phyloP scores from a whole-genome alignment of 1,140 invertebrate species.

The Delia radicum region DNA sequence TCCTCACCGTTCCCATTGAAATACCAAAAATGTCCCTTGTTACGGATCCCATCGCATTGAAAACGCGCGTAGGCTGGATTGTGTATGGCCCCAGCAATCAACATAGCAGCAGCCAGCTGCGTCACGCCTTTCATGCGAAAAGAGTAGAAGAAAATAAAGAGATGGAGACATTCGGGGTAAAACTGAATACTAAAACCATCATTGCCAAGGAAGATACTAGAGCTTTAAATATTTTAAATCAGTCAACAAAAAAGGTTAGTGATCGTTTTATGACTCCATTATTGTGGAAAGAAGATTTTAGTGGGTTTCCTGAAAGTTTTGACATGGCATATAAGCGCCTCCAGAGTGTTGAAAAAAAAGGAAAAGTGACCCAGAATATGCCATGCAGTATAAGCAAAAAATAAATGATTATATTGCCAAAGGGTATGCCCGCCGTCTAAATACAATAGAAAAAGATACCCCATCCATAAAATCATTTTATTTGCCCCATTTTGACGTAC shows the following conservation, averaged over 20 bases:
- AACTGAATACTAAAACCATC: background rate
- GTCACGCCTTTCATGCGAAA: too few species aligned
- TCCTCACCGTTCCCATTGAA: too few species aligned
- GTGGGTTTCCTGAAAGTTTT: background rate
- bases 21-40: too few species aligned
- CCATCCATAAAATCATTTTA: background rate
- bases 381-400: background rate
- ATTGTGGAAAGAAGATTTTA: background rate
- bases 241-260: too few species aligned
- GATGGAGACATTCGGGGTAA: background rate
- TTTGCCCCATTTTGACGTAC: background rate
- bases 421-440: background rate
- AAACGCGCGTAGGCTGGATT: background rate
- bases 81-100: too few species aligned
- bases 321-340: background rate
- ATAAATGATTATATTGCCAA: background rate
- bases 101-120: background rate
- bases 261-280: too few species aligned
- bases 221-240: too few species aligned
- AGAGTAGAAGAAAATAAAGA: background rate
- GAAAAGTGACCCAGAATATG: background rate
- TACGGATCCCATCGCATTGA: too few species aligned
- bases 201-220: too few species aligned
- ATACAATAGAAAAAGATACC: background rate
- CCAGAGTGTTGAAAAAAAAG: constrained; percentile 6